Evolutionary conservation across 2,797 vertebrate genomes (phyloP), one percentile per base, ranked within the genome.

Genomic region (Danionella dracula): DNA sequence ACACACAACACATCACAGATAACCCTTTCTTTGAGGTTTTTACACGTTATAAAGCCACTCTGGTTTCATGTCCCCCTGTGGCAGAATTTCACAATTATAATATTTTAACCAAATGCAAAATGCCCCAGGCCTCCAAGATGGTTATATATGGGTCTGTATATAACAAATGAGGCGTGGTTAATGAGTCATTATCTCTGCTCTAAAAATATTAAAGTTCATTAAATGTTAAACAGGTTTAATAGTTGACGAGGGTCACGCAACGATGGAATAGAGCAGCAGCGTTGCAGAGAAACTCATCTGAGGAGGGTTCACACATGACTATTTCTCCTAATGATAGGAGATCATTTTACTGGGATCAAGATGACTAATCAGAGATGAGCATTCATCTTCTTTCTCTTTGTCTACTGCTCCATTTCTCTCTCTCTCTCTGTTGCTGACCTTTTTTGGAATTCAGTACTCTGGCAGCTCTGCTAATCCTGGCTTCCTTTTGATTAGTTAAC

Each of bases 181-280:
- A 71, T 74, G 61, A 76, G 58, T 74, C 61, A 78, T 76, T 76
- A 78, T 72, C 69, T 60, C 51, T 49, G 48, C 68, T 59, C 58
- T 44, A 48, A 17, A 48, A 66, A 68, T 71, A 78, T 76, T 76
- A 76, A 76, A 70, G 74, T 69, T 73, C 29, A 72, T 78, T 31
- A 78, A 78, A 76, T 76, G 72, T 78, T 74, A 55, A 73, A 37
- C 37, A 41, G 61, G 66, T 72, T 65, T 78, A 73, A 78, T 73
- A 73, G 71, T 76, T 66, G 65, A 76, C 68, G 53, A 76, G 66
- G 60, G 48, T 45, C 66, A 66, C 45, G 40, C 70, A 58, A 61
- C 66, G 40, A 68, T 11, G 60, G 50, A 72, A 72, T 70, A 57
- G 44, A 70, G 56, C 46, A 67, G 59, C 40, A 53, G 49, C 46